Conservation (phyloP, 2,888 invertebrate genomes). For the Athalia rosae region DNA sequence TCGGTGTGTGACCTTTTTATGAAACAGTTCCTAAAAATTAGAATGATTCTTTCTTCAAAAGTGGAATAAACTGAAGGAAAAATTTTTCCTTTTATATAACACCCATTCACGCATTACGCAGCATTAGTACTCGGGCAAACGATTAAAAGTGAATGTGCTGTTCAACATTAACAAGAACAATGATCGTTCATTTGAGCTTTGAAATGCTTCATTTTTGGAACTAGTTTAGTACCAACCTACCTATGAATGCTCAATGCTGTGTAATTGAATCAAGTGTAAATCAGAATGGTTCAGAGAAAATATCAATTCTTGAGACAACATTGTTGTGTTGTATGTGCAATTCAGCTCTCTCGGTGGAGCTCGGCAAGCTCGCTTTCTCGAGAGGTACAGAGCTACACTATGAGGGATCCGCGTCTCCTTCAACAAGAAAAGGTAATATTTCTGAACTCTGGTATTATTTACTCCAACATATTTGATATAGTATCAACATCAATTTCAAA, state of each 20-base stretch:
- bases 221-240: not conserved
- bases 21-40: not conserved
- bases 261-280: conserved; percentile 14
- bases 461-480: conserved; percentile 27
- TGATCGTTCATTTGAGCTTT: not conserved
- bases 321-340: conserved; percentile 75
- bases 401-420: conserved; percentile 73
- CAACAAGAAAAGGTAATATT: conserved; percentile 71
- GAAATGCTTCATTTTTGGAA: not conserved
- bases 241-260: conserved; percentile 18
- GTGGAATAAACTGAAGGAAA: too few species aligned
- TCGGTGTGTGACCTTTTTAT: not conserved
- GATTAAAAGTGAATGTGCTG: not conserved
- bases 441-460: conserved; percentile 48
- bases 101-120: conserved; percentile 7
- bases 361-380: conserved; percentile 79
- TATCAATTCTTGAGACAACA: conserved; percentile 67
- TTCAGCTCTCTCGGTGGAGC: conserved; percentile 80
- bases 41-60: not conserved
- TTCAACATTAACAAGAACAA: not conserved
- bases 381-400: conserved; percentile 79
- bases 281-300: conserved; percentile 48
- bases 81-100: not conserved
- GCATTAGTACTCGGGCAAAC: conserved; percentile 10
- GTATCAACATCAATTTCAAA: conserved; percentile 4